These are phyloP conservation scores for Sardina pilchardus DNA, from an alignment of 2,113 vertebrate genomes.

Conservation along the genomic window DNA sequence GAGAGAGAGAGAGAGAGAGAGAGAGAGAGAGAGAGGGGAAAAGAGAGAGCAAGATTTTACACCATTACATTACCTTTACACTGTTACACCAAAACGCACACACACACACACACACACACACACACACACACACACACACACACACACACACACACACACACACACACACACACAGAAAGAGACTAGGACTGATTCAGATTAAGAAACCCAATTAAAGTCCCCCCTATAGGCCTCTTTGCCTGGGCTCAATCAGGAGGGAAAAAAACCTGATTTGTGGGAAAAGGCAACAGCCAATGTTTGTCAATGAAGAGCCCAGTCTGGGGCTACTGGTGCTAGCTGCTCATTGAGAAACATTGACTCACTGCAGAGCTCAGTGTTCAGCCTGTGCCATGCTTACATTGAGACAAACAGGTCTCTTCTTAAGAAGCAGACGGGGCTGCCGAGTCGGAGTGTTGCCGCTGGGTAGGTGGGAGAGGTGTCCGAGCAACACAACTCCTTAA, in stretches of 20 bases:
- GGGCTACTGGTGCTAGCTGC: neutral
- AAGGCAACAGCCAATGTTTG: neutral
- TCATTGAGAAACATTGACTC: slow-evolving; percentile 2
- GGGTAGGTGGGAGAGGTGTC: too few species aligned
- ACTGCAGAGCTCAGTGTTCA: too few species aligned
- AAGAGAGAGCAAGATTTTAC: too few species aligned
- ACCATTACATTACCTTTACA: too few species aligned
- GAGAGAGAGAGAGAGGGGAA: too few species aligned
- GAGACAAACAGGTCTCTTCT: too few species aligned
- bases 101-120: slow-evolving; percentile 2
- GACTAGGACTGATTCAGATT: neutral
- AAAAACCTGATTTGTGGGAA: neutral
- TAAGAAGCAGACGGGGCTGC: too few species aligned
- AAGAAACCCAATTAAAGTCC: neutral
- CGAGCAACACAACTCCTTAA: neutral
- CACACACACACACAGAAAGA: neutral
- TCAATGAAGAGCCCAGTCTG: neutral
- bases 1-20: too few species aligned
- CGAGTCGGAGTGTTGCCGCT: too few species aligned
- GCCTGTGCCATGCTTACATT: too few species aligned
- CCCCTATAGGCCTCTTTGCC: neutral
- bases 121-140: slow-evolving; percentile 4
- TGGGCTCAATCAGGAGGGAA: neutral
- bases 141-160: slow-evolving; percentile 7
- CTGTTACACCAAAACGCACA: neutral